Base-by-base conservation (phyloP, 2,888 invertebrate species). In the Mactromeris polynyma region DNA sequence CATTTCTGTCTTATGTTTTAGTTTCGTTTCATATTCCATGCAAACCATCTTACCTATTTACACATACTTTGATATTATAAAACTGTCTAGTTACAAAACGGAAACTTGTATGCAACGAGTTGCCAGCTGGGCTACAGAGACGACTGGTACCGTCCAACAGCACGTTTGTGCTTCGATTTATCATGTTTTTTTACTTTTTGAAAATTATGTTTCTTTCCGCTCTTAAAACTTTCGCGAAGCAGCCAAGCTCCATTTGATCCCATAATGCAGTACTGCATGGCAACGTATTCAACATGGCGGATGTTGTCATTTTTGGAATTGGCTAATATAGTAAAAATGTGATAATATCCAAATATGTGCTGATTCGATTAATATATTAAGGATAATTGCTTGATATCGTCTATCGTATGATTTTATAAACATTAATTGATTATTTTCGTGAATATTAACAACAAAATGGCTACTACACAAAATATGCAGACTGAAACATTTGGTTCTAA, bases 271-370 rank as follows among this genome's bases (percentile, higher is more conserved):
- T 78, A 54, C 36, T 40, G 69, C 92, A 87, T 92, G 88, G 92
- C 92, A 92, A 92, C 92, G 89, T 77, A 79, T 89, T 77, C 90
- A 90, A 92, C 80, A 92, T 92, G 92, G 92, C 86, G 82, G 90
- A 80, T 89, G 88, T 88, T 89, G 86, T 86, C 79, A 77, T 69
- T 77, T 78, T 77, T 85, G 87, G 87, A 84, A 80, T 89, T 83
- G 86, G 88, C 51, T 88, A 87, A 89, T 69, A 36, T 58, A 42
- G 4, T 73, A 54, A 77, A 77, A 38, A 78, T 77, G 73, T 73
- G 73, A 73, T 73, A 33, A 69, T 36, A 36, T 9, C 26, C 77
- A 2, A 73, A 73, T 33, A 19, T 33, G 0, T 21, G 31, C 36
- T 73, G n/a, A 36, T 4, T 73, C 14, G 33, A 33, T 64, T 26